Evolutionary conservation across 2,888 invertebrate genomes (phyloP), one percentile per base, ranked within the genome.

Genomic region (Lymantria monacha): DNA sequence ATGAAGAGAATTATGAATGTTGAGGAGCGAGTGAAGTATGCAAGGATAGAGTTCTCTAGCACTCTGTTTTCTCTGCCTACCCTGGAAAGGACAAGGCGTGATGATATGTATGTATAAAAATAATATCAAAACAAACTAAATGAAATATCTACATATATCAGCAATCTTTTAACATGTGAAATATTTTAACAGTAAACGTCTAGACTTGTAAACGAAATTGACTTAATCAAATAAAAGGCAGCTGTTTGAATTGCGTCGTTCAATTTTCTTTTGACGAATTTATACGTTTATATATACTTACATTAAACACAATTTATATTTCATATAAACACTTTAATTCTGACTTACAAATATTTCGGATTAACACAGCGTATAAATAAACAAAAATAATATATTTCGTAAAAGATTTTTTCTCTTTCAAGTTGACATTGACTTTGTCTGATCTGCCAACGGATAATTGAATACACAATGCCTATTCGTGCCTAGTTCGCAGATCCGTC

Each of bases 231-330:
- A 3, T 5, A 22, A 22, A 22, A 33, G 7, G 9, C 33, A 33
- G 33, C 10, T 33, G 10, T 33, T 33, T 33, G 33, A 33, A 33
- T 33, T 33, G 12, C 9, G 12, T 12, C 15, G 9, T 44, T 33
- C 33, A 51, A 51, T 51, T 43, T 44, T 44, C 40, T 47, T 46
- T 40, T 12, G 15, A 13, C 13, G 40, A 38, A 51, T 38, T 43
- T 31, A 12, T n/a, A 1, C 3, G n/a, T 11, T 37, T 37, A 36
- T 36, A 22, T 22, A 22, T 38, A n/a, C 2, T 38, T 38, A 38
- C 41, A 22, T 50, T 30, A 31, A 38, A 51, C 46, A 14, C 14
- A 10, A 15, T 13, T 30, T 37, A 15, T 30, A 9, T 10, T 33
- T 10, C 33, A 1, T 8, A 1, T 10, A 33, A 38, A 11, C 11